Evolutionary conservation across 2,113 vertebrate species (phyloP).

Genomic region (Psettodes erumei): DNA sequence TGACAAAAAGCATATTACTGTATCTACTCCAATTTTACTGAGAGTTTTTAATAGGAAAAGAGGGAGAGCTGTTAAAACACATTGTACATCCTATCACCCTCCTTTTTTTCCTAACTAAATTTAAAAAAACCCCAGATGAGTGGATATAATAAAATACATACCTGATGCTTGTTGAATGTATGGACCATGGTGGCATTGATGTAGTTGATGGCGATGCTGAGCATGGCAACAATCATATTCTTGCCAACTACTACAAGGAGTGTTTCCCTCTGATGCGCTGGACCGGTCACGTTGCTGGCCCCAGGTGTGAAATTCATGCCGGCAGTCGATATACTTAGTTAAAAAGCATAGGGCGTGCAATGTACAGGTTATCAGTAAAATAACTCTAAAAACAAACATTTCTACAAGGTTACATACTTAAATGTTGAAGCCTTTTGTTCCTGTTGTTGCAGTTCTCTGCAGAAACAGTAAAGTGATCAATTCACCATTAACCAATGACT

Average conservation of each 20-base stretch:
- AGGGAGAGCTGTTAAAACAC: too few relatives aligned
- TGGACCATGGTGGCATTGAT: conserved; percentile 68
- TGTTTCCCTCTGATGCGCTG: too few relatives aligned
- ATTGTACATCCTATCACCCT: background rate
- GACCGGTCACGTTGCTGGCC: background rate
- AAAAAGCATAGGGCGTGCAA: background rate
- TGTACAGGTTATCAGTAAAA: background rate
- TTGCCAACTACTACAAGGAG: too few relatives aligned
- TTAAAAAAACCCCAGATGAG: background rate
- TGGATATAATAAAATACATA: conserved; percentile 5
- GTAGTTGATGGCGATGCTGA: conserved; percentile 71
- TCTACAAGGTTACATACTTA: background rate
- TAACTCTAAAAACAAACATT: background rate
- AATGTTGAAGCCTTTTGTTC: background rate
- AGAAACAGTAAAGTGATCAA: background rate
- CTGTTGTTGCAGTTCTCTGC: too few relatives aligned
- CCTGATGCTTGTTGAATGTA: conserved; percentile 69
- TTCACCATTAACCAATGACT: background rate
- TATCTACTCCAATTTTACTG: background rate
- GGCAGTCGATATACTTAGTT: background rate
- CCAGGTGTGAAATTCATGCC: conserved; percentile 30
- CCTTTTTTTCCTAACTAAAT: background rate
- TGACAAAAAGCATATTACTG: background rate
- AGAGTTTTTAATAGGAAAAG: background rate
- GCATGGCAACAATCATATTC: conserved; percentile 48